Base-by-base conservation (phyloP, 2,888 invertebrate genomes). In the Mechanitis mazaeus region DNA sequence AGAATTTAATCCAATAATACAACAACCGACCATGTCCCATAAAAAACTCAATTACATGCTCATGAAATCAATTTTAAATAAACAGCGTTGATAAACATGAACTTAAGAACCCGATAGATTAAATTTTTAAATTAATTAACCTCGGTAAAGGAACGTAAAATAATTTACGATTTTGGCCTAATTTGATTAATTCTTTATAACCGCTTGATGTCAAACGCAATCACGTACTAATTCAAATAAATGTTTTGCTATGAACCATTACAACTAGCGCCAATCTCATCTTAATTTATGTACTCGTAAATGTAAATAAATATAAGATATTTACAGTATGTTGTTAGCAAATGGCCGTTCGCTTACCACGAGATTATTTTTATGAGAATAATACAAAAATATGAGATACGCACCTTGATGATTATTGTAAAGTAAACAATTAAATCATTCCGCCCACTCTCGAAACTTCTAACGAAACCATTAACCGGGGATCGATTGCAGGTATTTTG, bases 31-130 rank as follows among this genome's bases (percentile, higher is more conserved):
- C 42, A 11, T 9, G 7, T 9, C 47, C 79, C 79, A 81, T 81
- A 84, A 83, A 20, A 84, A 86, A 86, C 80, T 77, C 84, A 85
- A 87, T 87, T 84, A 84, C 81, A 85, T 82, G 85, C 80, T 76
- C 75, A 78, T 83, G 83, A 77, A 81, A 75, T 73, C 55, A 61
- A 50, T 58, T 58, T 45, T 54, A 57, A 61, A 45, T 67, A 73
- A 72, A 74, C 72, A 73, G 50, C 60, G 1, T 54, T 64, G 56
- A 64, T 64, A 64, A 68, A 65, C 57, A 54, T 33, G 38, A 35
- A 53, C 50, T 31, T 56, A 60, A 56, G 53, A 56, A 61, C 54
- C 33, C 60, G 63, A 63, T 65, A 62, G 61, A 64, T 57, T 55
- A 58, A 59, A 65, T 56, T 50, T 50, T 50, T 46, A 62, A 58